Conservation (phyloP, 2,888 invertebrate species). For the Chaitophorus viminalis region DNA sequence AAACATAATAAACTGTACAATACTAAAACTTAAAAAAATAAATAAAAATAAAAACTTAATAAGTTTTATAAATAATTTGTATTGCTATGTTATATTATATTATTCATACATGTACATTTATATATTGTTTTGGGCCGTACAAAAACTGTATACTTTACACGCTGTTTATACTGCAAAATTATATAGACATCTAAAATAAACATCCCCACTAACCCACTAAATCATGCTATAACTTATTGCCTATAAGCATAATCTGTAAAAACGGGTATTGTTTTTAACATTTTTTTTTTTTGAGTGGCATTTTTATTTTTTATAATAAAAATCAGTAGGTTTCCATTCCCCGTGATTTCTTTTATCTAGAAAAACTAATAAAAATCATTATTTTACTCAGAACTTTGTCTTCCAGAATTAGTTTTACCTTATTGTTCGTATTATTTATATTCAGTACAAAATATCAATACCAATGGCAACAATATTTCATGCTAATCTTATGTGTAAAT, state of each 20-base stretch:
- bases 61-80: neutral
- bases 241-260: neutral
- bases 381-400: conserved; percentile 11
- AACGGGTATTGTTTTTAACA: neutral
- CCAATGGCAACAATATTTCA: neutral
- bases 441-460: neutral
- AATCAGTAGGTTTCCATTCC: neutral
- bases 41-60: neutral
- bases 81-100: neutral
- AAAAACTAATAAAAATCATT: neutral
- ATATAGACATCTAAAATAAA: neutral
- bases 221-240: too few species aligned
- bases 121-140: neutral
- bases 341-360: neutral
- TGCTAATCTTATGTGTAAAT: neutral
- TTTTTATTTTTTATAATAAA: too few species aligned
- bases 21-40: neutral
- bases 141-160: conserved; percentile 10
- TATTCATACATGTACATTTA: neutral
- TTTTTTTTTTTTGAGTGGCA: neutral
- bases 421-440: neutral
- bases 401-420: conserved; percentile 1
- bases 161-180: conserved; percentile 11
- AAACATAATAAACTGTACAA: conserved; percentile 45
- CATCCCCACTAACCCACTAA: too few species aligned